phyloP scores from a whole-genome alignment of 2,888 invertebrate species.

The Amphiduros pacificus region DNA sequence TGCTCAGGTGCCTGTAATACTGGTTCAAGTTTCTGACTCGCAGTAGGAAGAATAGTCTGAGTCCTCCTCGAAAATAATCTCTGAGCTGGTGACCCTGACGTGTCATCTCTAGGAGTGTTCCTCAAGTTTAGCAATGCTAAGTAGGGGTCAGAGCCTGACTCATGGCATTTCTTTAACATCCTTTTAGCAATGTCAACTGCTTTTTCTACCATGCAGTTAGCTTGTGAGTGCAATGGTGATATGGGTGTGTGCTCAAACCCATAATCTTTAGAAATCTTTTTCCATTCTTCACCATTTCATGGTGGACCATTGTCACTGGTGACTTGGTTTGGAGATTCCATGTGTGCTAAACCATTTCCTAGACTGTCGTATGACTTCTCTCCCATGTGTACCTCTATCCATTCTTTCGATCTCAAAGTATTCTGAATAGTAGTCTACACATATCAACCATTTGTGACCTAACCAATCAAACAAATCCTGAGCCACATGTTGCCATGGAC shows the following conservation, averaged over 20 bases:
- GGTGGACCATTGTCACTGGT: slow-evolving; percentile 23
- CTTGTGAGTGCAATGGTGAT: slow-evolving; percentile 15
- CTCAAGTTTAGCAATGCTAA: slow-evolving; percentile 18
- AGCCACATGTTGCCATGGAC: too few species aligned
- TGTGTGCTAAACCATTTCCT: slow-evolving; percentile 20
- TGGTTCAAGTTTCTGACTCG: too few species aligned
- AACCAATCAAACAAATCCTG: too few species aligned
- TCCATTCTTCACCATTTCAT: slow-evolving; percentile 12
- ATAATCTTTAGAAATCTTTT: slow-evolving; percentile 7
- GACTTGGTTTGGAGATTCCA: slow-evolving; percentile 16
- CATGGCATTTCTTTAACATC: slow-evolving; percentile 7
- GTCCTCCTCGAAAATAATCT: too few species aligned
- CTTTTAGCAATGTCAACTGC: slow-evolving; percentile 19
- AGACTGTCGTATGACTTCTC: slow-evolving; percentile 8
- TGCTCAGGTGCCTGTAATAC: too few species aligned
- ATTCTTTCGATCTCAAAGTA: too few species aligned
- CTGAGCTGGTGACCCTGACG: slow-evolving; percentile 21
- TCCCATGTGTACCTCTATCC: too few species aligned
- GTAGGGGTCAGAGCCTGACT: slow-evolving; percentile 11
- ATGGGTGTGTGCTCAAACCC: slow-evolving; percentile 10
- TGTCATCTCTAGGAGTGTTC: slow-evolving; percentile 22
- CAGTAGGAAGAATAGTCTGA: too few species aligned
- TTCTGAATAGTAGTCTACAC: too few species aligned
- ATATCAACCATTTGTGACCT: too few species aligned
- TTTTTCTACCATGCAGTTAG: slow-evolving; percentile 21